A percentile compares a stretch with the other conserved stretches of the same genome.
These are phyloP conservation scores for Anhinga anhinga DNA, from an alignment of 2,113 vertebrate species.

Conservation along the genomic window DNA sequence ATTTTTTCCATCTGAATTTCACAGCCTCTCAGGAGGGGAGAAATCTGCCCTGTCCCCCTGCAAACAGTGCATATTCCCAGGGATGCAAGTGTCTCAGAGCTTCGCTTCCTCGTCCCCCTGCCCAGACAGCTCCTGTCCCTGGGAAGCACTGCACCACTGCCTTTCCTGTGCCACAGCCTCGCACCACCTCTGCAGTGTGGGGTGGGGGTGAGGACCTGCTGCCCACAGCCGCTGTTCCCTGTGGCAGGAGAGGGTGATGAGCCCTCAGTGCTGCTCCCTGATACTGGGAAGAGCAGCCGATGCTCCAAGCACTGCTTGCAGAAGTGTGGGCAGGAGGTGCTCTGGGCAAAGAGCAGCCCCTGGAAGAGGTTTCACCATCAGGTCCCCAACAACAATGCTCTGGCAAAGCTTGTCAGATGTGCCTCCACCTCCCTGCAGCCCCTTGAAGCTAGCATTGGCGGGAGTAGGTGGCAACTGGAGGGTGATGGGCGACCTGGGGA, in stretches of 20 bases:
- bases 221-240: neutral
- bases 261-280: neutral
- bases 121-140: neutral
- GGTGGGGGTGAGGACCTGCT: neutral
- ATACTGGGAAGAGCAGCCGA: neutral
- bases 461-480: rapidly evolving
- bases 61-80: rapidly evolving
- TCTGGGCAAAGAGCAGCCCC: neutral
- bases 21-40: neutral
- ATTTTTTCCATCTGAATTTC: slow-evolving; percentile 5
- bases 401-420: neutral
- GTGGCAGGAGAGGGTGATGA: neutral
- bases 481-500: neutral
- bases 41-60: neutral
- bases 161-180: neutral
- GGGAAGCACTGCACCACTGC: neutral
- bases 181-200: neutral
- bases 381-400: neutral
- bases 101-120: rapidly evolving
- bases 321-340: neutral
- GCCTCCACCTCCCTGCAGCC: neutral
- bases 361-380: neutral
- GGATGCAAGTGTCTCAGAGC: neutral
- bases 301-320: neutral
- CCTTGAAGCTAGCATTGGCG: neutral